phyloP scores from a whole-genome alignment of 2,113 vertebrate genomes.

The Pyxicephalus adspersus region DNA sequence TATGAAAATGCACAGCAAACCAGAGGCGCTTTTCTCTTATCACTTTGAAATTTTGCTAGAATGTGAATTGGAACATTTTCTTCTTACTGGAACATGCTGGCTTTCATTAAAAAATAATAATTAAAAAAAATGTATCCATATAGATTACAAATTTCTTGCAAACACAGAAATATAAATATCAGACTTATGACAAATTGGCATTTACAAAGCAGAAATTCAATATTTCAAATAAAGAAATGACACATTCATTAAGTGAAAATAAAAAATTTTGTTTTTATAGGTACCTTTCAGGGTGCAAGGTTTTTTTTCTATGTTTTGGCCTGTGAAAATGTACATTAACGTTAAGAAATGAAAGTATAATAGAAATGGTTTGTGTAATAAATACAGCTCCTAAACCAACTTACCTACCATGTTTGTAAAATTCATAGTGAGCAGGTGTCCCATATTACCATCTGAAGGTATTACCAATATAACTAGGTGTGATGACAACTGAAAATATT shows the following conservation, averaged over 20 bases:
- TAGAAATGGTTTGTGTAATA: no score
- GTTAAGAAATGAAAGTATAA: no score
- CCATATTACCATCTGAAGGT: no score
- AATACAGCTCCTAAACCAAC: no score
- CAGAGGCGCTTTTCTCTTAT: slow-evolving; percentile 27
- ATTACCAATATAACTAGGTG: no score
- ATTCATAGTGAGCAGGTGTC: no score
- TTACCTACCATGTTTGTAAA: no score
- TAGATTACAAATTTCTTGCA: slow-evolving; percentile 7
- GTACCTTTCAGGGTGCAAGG: no score
- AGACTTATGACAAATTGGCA: not conserved
- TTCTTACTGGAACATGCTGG: slow-evolving; percentile 6
- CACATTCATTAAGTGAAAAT: not conserved
- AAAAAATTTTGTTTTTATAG: not conserved
- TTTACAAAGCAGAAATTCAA: not conserved
- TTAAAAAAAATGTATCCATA: slow-evolving; percentile 2
- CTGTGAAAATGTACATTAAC: no score
- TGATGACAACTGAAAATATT: no score
- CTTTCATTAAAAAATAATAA: slow-evolving; percentile 16
- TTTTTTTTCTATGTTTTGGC: no score
- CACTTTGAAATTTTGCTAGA: slow-evolving; percentile 27
- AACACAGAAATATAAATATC: slow-evolving; percentile 24
- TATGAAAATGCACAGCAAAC: slow-evolving; percentile 31
- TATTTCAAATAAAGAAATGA: slow-evolving; percentile 2
- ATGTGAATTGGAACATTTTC: slow-evolving; percentile 43